These are phyloP conservation scores for Agriopis aurantiaria DNA, from an alignment of 2,888 invertebrate species.

Conservation along the genomic window DNA sequence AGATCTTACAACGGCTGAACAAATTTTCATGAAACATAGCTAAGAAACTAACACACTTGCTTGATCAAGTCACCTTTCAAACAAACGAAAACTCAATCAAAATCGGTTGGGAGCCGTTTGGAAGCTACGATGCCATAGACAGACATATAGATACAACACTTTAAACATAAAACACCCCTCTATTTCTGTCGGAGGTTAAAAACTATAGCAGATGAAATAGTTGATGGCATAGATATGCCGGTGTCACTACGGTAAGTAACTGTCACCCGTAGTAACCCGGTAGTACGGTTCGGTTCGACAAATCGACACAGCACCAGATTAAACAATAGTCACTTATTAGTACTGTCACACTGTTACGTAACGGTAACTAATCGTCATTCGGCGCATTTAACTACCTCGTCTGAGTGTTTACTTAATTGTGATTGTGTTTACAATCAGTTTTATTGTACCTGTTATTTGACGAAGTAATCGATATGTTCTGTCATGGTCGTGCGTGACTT, in stretches of 20 bases:
- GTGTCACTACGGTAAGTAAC: conserved; percentile 22
- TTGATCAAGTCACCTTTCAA: too few species aligned
- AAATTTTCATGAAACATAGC: too few species aligned
- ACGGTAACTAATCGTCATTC: conserved; percentile 42
- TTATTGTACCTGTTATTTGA: conserved; percentile 9
- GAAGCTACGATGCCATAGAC: too few species aligned
- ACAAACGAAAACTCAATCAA: too few species aligned
- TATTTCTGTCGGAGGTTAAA: neutral
- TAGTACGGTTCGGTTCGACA: neutral
- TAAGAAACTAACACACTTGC: too few species aligned
- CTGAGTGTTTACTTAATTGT: conserved; percentile 35
- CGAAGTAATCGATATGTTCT: conserved; percentile 11
- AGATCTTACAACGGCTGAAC: too few species aligned
- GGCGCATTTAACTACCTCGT: conserved; percentile 27
- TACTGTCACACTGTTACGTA: conserved; percentile 14
- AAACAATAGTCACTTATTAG: neutral
- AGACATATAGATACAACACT: too few species aligned
- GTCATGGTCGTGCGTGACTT: conserved; percentile 22
- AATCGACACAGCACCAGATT: neutral
- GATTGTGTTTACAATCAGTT: conserved; percentile 21
- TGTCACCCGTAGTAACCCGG: neutral
- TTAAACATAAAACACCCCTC: too few species aligned
- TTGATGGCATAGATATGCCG: neutral
- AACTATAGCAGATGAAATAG: conserved; percentile 17
- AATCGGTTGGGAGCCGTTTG: too few species aligned